Conservation (phyloP, 1,140 invertebrate genomes). For the Probaryconus sp. region DNA sequence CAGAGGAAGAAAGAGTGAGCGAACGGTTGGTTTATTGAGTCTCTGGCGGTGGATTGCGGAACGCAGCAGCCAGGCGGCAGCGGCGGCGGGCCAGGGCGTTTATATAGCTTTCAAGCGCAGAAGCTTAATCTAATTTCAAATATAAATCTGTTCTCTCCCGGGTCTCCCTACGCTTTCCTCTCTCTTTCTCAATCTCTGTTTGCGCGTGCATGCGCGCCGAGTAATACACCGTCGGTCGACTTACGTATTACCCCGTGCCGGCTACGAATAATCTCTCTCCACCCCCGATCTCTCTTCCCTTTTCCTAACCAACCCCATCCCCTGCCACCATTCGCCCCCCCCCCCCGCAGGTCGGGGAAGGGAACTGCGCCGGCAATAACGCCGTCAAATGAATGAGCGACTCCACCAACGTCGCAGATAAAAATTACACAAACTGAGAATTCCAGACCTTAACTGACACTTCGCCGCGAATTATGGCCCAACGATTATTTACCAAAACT, state of each 20-base stretch:
- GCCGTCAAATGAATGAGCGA: constrained; percentile 52
- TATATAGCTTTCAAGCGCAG: constrained; percentile 79
- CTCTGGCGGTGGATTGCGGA: constrained; percentile 69
- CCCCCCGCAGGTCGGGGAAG: too few relatives aligned
- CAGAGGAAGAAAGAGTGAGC: constrained; percentile 70
- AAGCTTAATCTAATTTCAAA: constrained; percentile 79
- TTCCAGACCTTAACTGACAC: constrained; percentile 32
- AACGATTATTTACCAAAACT: constrained; percentile 23
- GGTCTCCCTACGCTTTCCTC: constrained; percentile 52
- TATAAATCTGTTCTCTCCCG: constrained; percentile 75
- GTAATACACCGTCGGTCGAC: constrained; percentile 50
- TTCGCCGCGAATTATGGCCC: constrained; percentile 18
- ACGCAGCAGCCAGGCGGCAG: constrained; percentile 57
- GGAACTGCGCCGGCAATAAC: too few relatives aligned
- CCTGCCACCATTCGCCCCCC: too few relatives aligned
- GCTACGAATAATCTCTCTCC: constrained; percentile 71
- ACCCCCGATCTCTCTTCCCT: too few relatives aligned
- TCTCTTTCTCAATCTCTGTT: constrained; percentile 59
- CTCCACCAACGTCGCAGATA: constrained; percentile 43
- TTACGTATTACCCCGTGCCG: constrained; percentile 66
- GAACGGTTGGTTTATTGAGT: constrained; percentile 76
- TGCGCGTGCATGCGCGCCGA: constrained; percentile 57
- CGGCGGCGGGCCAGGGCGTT: constrained; percentile 71
- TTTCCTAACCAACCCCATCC: too few relatives aligned
- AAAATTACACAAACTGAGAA: constrained; percentile 43